Evolutionary conservation across 2,113 vertebrate species (phyloP).

Genomic region (Catagonus wagneri): DNA sequence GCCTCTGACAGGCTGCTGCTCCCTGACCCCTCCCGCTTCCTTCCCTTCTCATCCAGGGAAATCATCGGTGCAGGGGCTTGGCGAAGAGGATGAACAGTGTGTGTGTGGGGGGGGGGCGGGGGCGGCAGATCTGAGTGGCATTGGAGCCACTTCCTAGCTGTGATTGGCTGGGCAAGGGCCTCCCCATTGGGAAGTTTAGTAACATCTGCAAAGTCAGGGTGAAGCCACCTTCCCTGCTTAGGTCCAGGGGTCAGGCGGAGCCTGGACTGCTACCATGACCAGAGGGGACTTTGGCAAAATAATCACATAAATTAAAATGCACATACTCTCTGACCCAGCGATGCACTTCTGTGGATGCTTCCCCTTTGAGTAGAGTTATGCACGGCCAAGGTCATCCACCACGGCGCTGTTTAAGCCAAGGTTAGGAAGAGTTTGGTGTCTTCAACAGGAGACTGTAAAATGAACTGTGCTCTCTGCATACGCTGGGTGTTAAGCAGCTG

Average conservation of each 20-base stretch:
- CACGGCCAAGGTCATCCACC: rapidly evolving
- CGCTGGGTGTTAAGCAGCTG: neutral
- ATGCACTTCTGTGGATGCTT: rapidly evolving
- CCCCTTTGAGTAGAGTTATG: neutral
- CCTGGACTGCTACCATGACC: rapidly evolving
- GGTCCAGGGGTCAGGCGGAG: neutral
- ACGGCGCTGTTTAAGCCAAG: neutral
- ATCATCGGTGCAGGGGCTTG: rapidly evolving
- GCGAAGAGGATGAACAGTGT: rapidly evolving
- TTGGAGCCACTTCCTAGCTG: neutral
- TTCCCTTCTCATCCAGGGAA: neutral
- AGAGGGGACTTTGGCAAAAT: neutral
- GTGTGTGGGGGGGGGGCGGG: too few species aligned
- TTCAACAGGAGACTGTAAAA: neutral
- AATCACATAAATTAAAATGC: too few species aligned
- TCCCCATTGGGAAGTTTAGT: too few species aligned
- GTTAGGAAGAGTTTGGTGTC: neutral
- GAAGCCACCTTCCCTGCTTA: neutral
- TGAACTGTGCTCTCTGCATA: rapidly evolving
- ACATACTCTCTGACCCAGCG: neutral
- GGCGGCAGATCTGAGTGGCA: rapidly evolving
- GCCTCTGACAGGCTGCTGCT: rapidly evolving
- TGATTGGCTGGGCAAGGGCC: rapidly evolving
- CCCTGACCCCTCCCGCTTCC: rapidly evolving
- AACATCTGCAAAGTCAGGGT: neutral